A percentile compares a stretch with the other conserved stretches of the same genome.
phyloP scores from a whole-genome alignment of 2,888 invertebrate genomes.

The Lamellibrachia satsuma region DNA sequence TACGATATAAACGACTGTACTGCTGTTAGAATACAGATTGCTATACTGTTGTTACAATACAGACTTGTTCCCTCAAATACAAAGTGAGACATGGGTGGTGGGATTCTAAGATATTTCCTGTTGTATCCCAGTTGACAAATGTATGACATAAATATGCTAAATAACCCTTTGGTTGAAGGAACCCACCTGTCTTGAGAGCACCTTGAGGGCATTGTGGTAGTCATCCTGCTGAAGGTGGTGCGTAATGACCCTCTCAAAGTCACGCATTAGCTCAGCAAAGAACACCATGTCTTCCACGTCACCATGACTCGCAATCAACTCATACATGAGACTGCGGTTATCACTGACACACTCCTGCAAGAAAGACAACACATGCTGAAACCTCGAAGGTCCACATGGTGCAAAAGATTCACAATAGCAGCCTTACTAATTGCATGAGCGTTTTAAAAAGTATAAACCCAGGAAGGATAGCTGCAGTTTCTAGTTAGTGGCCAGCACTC shows the following conservation, averaged over 20 bases:
- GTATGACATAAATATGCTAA: neutral
- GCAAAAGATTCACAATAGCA: too few relatives aligned
- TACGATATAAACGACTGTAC: too few relatives aligned
- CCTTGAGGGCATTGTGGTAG: conserved; percentile 76
- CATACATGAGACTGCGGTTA: conserved; percentile 85
- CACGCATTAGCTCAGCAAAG: conserved; percentile 87
- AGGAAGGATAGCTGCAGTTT: too few relatives aligned
- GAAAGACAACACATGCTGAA: neutral
- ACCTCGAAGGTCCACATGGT: too few relatives aligned
- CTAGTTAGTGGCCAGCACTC: too few relatives aligned
- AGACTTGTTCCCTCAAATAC: too few relatives aligned
- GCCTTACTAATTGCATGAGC: too few relatives aligned
- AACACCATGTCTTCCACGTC: conserved; percentile 90
- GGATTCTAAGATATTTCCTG: too few relatives aligned
- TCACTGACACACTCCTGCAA: conserved; percentile 78
- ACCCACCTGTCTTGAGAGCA: conserved; percentile 74
- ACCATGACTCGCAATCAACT: conserved; percentile 91
- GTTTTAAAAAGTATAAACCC: too few relatives aligned
- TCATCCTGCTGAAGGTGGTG: conserved; percentile 84
- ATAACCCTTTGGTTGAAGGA: neutral
- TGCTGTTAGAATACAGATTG: too few relatives aligned
- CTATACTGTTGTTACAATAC: too few relatives aligned
- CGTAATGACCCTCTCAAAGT: conserved; percentile 89
- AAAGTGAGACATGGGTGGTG: too few relatives aligned
- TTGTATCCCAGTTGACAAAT: neutral